phyloP scores from a whole-genome alignment of 2,888 invertebrate genomes.

The Artemia sinica region DNA sequence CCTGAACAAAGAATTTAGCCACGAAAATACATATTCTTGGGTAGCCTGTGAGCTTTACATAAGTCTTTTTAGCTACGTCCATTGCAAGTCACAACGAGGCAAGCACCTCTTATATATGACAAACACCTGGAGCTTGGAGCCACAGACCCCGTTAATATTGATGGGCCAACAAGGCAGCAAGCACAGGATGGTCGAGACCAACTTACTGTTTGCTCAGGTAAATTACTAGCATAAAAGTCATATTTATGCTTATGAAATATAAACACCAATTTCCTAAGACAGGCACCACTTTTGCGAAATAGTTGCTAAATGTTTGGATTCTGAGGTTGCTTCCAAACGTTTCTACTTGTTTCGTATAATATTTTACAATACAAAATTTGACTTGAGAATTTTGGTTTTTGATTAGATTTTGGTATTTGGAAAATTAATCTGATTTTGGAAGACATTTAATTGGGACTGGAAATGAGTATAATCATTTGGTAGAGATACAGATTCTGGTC shows the following conservation, averaged over 20 bases:
- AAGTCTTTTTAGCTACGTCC: constrained; percentile 28
- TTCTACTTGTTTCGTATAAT: too few relatives aligned
- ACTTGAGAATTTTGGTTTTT: too few relatives aligned
- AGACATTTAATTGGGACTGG: neutral
- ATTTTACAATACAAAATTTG: too few relatives aligned
- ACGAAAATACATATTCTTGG: constrained; percentile 95
- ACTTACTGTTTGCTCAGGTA: constrained; percentile 24
- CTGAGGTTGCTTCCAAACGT: too few relatives aligned
- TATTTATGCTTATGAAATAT: too few relatives aligned
- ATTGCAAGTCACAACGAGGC: constrained; percentile 23
- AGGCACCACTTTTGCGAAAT: too few relatives aligned
- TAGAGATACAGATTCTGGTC: neutral
- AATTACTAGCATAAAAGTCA: neutral
- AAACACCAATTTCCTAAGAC: too few relatives aligned
- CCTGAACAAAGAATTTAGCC: constrained; percentile 88
- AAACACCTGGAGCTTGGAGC: constrained; percentile 72
- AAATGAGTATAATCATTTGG: neutral
- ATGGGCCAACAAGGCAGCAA: constrained; percentile 52
- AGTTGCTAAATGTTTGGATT: too few relatives aligned
- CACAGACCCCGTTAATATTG: constrained; percentile 86
- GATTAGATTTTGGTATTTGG: too few relatives aligned
- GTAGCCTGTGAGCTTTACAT: constrained; percentile 78
- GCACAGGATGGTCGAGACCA: constrained; percentile 33
- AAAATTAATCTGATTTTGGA: neutral
- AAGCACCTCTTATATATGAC: constrained; percentile 64